Conservation (phyloP, 2,888 invertebrate species). For the Lycaena phlaeas region DNA sequence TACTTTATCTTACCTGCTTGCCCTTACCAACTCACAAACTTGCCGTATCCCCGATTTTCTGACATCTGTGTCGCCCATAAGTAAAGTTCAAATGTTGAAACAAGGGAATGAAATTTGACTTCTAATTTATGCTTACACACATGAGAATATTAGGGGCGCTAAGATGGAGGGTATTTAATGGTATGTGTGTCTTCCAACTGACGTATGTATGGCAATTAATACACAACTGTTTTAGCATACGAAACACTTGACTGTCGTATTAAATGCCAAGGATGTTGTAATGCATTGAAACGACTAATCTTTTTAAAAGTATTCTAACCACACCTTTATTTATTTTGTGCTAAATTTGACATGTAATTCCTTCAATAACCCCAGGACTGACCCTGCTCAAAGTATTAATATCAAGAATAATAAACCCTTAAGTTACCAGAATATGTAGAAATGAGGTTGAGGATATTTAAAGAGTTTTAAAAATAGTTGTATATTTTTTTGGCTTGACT, state of each 20-base stretch:
- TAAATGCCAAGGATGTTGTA: conserved; percentile 6
- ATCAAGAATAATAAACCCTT: too few species aligned
- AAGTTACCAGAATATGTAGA: too few species aligned
- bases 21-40: conserved; percentile 21
- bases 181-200: conserved; percentile 36
- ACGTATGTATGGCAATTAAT: conserved; percentile 50
- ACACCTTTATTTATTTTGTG: too few species aligned
- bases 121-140: conserved; percentile 48
- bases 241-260: conserved; percentile 10
- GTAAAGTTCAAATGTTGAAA: conserved; percentile 46
- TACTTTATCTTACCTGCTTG: conserved; percentile 18
- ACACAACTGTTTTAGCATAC: conserved; percentile 21
- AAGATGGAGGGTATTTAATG: conserved; percentile 27
- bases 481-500: too few species aligned
- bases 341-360: too few species aligned
- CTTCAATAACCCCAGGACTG: too few species aligned
- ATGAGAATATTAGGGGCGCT: conserved; percentile 36
- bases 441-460: too few species aligned
- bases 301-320: too few species aligned
- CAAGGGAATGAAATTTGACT: conserved; percentile 46
- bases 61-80: conserved; percentile 32
- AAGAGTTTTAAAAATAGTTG: too few species aligned
- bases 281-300: not conserved
- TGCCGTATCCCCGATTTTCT: conserved; percentile 26
- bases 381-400: too few species aligned